Percentiles rank a stretch among this genome's conserved stretches.
phyloP scores from a whole-genome alignment of 2,113 vertebrate species.

The Corapipo altera region DNA sequence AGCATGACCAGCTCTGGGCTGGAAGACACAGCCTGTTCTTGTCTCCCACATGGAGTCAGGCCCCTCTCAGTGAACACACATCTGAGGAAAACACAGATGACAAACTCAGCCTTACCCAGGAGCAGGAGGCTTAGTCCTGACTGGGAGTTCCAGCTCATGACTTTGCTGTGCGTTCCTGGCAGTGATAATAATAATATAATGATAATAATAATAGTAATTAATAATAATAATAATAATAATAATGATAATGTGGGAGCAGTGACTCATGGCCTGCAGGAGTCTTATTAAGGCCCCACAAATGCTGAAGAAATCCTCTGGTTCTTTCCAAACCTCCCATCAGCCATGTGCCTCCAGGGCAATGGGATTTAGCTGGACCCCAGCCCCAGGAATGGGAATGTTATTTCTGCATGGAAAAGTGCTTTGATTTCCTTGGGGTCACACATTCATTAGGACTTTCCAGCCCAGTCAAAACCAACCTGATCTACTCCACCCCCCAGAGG shows the following conservation, averaged over 20 bases:
- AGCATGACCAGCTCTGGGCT: neutral
- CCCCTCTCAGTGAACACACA: neutral
- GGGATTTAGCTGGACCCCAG: neutral
- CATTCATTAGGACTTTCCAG: neutral
- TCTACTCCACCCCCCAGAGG: neutral
- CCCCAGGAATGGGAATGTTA: accelerated
- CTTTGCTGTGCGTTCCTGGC: neutral
- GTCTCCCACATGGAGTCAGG: neutral
- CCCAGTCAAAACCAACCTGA: neutral
- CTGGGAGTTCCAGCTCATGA: neutral
- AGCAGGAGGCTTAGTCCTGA: neutral
- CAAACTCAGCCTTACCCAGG: neutral
- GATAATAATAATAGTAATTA: neutral
- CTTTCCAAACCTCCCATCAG: neutral
- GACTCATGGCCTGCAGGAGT: neutral
- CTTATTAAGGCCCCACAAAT: neutral
- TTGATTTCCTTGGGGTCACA: neutral
- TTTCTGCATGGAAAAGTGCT: neutral
- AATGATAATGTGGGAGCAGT: neutral
- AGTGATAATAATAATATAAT: neutral
- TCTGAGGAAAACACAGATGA: neutral
- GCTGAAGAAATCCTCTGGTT: neutral
- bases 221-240: too few species aligned
- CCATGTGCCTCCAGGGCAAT: neutral
- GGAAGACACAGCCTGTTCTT: neutral